A percentile compares a stretch with the other conserved stretches of the same genome.
These are phyloP conservation scores for Cynaeus angustus DNA, from an alignment of 2,888 invertebrate genomes.

Conservation along the genomic window DNA sequence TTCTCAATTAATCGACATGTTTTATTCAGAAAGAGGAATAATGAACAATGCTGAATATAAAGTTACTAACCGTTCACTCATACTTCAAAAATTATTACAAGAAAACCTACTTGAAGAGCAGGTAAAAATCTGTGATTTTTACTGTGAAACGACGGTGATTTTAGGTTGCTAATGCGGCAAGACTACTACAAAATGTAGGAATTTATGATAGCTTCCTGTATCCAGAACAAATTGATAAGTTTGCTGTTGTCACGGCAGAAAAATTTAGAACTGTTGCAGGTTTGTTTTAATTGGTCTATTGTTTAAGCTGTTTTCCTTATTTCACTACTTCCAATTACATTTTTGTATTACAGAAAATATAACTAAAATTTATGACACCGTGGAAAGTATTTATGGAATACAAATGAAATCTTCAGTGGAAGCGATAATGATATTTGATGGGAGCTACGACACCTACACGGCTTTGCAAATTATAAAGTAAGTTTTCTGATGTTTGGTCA, in stretches of 20 bases:
- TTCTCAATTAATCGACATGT: slow-evolving; percentile 80
- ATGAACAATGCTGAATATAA: slow-evolving; percentile 75
- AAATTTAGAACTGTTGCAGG: slow-evolving; percentile 74
- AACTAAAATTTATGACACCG: slow-evolving; percentile 57
- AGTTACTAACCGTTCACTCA: slow-evolving; percentile 75
- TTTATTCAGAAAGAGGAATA: slow-evolving; percentile 78
- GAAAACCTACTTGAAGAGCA: slow-evolving; percentile 70
- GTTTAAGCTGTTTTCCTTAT: no score
- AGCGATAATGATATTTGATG: slow-evolving; percentile 76
- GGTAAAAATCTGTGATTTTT: slow-evolving; percentile 54
- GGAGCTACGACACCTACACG: slow-evolving; percentile 75
- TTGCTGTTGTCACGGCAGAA: slow-evolving; percentile 72
- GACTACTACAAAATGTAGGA: slow-evolving; percentile 64
- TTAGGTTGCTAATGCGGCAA: slow-evolving; percentile 66
- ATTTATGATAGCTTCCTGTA: slow-evolving; percentile 58
- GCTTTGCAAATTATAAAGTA: slow-evolving; percentile 75
- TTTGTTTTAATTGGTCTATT: no score
- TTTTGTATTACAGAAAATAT: slow-evolving; percentile 59
- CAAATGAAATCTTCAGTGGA: slow-evolving; percentile 72
- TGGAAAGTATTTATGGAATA: slow-evolving; percentile 55
- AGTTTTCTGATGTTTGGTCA: no score
- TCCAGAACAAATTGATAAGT: slow-evolving; percentile 71
- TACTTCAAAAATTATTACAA: slow-evolving; percentile 71
- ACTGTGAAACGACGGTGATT: slow-evolving; percentile 29
- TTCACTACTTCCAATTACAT: no score